Evolutionary conservation across 2,113 vertebrate species (phyloP), one percentile per base, ranked within the genome.

Genomic region (Globicephala melas): DNA sequence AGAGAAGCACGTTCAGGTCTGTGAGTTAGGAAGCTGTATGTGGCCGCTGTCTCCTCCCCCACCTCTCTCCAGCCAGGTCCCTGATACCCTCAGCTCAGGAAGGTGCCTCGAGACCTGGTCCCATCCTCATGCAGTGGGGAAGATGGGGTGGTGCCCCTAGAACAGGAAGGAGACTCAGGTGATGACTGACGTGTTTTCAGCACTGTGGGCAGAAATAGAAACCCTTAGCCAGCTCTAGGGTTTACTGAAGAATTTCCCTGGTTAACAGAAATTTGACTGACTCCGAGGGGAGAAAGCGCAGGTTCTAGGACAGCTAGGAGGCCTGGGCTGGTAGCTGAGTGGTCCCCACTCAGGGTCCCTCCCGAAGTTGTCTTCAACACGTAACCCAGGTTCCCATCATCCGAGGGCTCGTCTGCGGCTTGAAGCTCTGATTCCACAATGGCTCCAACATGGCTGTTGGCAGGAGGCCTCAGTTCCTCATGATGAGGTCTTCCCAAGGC

Each of bases 181-280:
- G 76, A 65, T 7, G 3, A 15, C 36, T 47, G 80, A 87, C 0
- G 0, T 33, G 58, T 47, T 70, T 58, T 44, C 23, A 28, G 89
- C 55, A 17, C 62, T 23, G 53, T 28, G 65, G 80, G 73, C 0
- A 3, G 92, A 93, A 87, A 83, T 44, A 60, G 95, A 96, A 95
- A 86, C 58, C 68, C 58, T 50, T 87, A 92, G 70, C 94, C 95
- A 97, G 96, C 71, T 73, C 62, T 36, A 13, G 91, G 38, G 8
- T 41, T 96, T 36, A 6, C 53, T 6, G 36, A 41, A 79, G 84
- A 95, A 81, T 94, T 92, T 81, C 89, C 73, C 44, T 38, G 9
- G 76, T 67, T 36, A 86, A 70, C 10, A 53, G 93, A 60, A 89
- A 87, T 47, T 58, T 60, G 53, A 36, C 41, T 38, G 38, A 50